Evolutionary conservation across 2,113 vertebrate species (phyloP).

Genomic region (Girardinichthys multiradiatus): DNA sequence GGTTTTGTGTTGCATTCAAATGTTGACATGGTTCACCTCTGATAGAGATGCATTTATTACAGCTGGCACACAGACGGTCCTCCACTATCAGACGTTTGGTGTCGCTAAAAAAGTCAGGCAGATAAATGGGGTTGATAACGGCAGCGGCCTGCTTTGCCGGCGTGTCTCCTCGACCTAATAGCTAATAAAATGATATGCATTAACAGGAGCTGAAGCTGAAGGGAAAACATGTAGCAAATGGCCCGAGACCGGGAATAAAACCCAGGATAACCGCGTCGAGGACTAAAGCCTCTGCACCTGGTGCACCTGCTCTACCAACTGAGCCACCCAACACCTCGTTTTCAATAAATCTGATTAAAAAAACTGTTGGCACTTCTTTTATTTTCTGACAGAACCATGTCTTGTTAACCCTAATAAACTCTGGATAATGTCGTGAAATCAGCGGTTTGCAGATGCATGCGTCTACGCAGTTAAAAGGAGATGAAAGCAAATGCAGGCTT

Average conservation of each 20-base stretch:
- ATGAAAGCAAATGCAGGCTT: slow-evolving; percentile 44
- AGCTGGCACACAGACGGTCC: slow-evolving; percentile 53
- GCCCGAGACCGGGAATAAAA: no score
- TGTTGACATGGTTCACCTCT: slow-evolving; percentile 31
- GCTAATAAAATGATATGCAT: slow-evolving; percentile 23
- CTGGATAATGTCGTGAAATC: slow-evolving; percentile 8
- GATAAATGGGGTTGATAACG: slow-evolving; percentile 64
- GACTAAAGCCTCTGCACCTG: no score
- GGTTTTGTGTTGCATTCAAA: slow-evolving; percentile 42
- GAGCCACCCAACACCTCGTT: no score
- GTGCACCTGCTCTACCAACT: no score
- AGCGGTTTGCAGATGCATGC: neutral
- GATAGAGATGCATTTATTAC: slow-evolving; percentile 59
- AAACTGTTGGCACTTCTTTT: no score
- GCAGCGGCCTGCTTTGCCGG: slow-evolving; percentile 67
- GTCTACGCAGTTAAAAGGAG: slow-evolving; percentile 10
- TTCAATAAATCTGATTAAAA: no score
- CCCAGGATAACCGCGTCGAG: no score
- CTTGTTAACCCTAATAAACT: slow-evolving; percentile 1
- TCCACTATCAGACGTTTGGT: slow-evolving; percentile 59
- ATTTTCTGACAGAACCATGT: neutral
- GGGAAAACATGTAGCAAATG: no score
- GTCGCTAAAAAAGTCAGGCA: slow-evolving; percentile 64
- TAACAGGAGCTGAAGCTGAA: slow-evolving; percentile 1
- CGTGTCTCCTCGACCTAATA: slow-evolving; percentile 35